These are phyloP conservation scores for Bradypodion pumilum DNA, from an alignment of 2,797 vertebrate genomes.

Conservation along the genomic window DNA sequence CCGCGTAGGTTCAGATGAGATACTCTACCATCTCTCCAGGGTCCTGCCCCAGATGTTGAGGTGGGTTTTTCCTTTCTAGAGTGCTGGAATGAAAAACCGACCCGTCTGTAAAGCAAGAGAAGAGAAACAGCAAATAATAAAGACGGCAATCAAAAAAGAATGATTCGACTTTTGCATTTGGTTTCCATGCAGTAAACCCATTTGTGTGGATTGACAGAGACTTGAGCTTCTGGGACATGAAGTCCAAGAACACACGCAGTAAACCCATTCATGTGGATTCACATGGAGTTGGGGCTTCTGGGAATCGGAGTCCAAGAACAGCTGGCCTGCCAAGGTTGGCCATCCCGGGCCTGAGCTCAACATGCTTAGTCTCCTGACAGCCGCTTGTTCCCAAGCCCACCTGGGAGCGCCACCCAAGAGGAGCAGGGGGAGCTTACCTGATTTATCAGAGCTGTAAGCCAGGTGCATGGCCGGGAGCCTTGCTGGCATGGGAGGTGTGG, in stretches of 20 bases:
- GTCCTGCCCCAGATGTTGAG: conserved; percentile 85
- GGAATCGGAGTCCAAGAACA: too few species aligned
- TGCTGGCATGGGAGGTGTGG: conserved; percentile 72
- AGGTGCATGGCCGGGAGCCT: conserved; percentile 84
- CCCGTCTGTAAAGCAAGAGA: conserved; percentile 74
- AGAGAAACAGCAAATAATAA: conserved; percentile 12
- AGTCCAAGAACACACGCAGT: too few species aligned
- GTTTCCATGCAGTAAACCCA: too few species aligned
- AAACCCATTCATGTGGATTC: too few species aligned
- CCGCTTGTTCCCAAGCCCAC: background rate
- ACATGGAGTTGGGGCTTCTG: too few species aligned
- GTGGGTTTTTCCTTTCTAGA: conserved; percentile 86
- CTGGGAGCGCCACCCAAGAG: too few species aligned
- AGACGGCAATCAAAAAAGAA: background rate
- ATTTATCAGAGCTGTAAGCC: conserved; percentile 86
- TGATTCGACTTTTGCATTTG: background rate
- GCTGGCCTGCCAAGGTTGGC: too few species aligned
- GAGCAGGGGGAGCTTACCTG: conserved; percentile 74
- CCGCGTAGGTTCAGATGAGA: conserved; percentile 86
- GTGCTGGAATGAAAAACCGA: conserved; percentile 85
- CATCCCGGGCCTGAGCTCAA: too few species aligned
- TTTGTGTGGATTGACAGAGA: too few species aligned
- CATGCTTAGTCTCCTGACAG: too few species aligned
- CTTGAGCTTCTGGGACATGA: too few species aligned
- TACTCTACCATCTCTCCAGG: conserved; percentile 95